Conservation (phyloP, 2,888 invertebrate species). For the Brassicogethes aeneus region DNA sequence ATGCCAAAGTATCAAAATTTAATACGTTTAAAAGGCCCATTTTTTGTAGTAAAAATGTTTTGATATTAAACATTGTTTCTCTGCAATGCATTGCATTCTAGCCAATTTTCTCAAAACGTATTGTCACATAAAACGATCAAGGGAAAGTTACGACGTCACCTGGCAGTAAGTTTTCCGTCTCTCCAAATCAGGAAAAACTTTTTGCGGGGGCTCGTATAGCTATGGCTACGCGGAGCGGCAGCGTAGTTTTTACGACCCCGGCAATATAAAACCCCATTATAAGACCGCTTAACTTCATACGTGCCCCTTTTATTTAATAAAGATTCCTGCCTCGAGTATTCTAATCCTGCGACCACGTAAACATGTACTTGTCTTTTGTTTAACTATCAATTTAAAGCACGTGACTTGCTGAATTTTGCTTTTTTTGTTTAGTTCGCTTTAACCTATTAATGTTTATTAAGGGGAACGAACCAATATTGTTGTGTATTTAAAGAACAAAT, state of each 20-base stretch:
- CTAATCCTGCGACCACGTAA: not conserved
- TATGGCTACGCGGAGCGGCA: too few species aligned
- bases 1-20: too few species aligned
- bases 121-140: not conserved
- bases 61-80: too few species aligned
- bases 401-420: not conserved
- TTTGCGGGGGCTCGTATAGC: too few species aligned
- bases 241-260: not conserved
- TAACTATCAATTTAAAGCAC: not conserved
- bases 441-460: too few species aligned
- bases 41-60: too few species aligned
- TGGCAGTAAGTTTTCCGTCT: not conserved
- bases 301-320: constrained; percentile 26
- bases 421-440: too few species aligned
- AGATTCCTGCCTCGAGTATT: constrained; percentile 8
- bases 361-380: not conserved
- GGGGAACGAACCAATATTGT: too few species aligned
- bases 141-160: not conserved
- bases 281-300: constrained; percentile 23
- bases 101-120: too few species aligned
- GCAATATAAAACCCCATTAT: constrained; percentile 21
- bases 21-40: too few species aligned
- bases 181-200: not conserved
- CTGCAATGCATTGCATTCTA: too few species aligned
- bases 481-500: too few species aligned